A percentile compares a stretch with the other conserved stretches of the same genome.
Evolutionary conservation across 2,113 vertebrate genomes (phyloP).

Genomic region (Pluvialis apricaria): DNA sequence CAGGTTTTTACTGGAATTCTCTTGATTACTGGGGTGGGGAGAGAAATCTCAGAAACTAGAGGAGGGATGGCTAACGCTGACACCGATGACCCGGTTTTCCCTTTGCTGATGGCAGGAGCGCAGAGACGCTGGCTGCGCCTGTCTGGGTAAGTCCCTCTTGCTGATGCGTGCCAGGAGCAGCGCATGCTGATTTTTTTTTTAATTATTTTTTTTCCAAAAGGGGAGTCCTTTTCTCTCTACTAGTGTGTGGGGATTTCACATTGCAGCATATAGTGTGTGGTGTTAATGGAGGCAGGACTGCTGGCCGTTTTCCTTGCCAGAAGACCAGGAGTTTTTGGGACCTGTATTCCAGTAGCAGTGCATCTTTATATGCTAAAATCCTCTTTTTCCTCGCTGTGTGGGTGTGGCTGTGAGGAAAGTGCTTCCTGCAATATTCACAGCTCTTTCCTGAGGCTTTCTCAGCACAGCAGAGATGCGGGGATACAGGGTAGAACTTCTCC

Average conservation of each 20-base stretch:
- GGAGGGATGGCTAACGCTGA: not conserved
- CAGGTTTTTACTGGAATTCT: not conserved
- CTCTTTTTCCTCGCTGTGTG: not conserved
- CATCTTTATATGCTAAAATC: not conserved
- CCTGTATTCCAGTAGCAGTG: not conserved
- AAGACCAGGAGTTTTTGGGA: not conserved
- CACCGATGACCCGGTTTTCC: not conserved
- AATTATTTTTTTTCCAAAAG: not conserved
- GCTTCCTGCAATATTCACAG: not conserved
- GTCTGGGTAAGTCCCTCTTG: not conserved
- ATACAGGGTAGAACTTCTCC: not conserved
- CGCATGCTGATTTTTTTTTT: no score
- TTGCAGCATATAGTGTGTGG: not conserved
- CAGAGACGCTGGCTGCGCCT: not conserved
- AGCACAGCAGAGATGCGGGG: not conserved
- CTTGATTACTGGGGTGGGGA: not conserved
- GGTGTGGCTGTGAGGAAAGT: not conserved
- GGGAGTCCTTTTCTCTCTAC: not conserved
- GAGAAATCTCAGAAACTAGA: not conserved
- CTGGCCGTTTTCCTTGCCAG: not conserved
- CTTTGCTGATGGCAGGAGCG: not conserved
- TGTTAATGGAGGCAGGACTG: not conserved
- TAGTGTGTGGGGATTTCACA: not conserved
- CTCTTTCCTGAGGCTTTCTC: not conserved
- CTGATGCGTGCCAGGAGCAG: not conserved